Evolutionary conservation across 2,113 vertebrate genomes (phyloP).

Genomic region (Anolis sagrei): DNA sequence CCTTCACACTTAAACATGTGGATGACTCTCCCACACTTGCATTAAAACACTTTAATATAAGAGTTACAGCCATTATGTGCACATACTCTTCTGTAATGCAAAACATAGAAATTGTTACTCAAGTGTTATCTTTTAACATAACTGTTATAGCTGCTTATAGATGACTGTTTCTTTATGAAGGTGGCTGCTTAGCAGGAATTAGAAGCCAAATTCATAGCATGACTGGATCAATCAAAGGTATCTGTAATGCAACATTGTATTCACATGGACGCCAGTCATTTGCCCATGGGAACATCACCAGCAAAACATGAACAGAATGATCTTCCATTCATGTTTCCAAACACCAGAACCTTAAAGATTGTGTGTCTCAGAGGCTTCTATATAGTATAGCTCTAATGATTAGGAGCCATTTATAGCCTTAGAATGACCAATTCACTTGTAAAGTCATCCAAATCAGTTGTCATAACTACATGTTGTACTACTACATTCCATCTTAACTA

Average conservation of each 20-base stretch:
- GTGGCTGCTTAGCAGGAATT: not conserved
- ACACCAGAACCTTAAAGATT: not conserved
- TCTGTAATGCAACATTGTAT: no score
- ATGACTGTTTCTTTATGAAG: not conserved
- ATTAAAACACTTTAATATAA: not conserved
- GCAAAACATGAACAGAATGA: not conserved
- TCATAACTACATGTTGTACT: no score
- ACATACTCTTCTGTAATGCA: not conserved
- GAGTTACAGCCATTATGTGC: not conserved
- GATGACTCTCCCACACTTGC: not conserved
- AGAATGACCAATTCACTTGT: no score
- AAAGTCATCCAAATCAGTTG: no score
- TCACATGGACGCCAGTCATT: not conserved
- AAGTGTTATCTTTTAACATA: not conserved
- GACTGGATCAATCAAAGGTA: not conserved
- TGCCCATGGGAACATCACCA: not conserved
- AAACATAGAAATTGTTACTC: not conserved
- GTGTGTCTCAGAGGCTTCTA: not conserved
- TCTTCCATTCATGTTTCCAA: not conserved
- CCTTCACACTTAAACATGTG: conserved; percentile 7
- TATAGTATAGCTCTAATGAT: not conserved
- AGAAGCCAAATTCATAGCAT: not conserved
- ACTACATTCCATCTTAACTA: no score
- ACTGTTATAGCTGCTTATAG: not conserved
- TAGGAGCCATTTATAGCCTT: not conserved